Base-by-base conservation (phyloP, 2,888 invertebrate genomes). In the Zootermopsis nevadensis region DNA sequence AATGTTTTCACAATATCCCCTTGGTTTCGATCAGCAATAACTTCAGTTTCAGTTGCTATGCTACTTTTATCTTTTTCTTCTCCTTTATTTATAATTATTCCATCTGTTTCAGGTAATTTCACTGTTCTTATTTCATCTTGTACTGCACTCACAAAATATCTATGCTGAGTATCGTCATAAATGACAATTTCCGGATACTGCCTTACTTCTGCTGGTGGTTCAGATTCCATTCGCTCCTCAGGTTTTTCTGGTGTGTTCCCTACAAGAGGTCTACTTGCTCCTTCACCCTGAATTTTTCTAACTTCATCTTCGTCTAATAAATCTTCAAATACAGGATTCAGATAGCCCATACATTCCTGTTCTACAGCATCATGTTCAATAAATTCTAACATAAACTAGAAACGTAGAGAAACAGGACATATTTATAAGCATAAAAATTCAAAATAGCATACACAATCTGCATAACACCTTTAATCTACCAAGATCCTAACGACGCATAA, bases 261-360 rank as follows among this genome's bases (percentile, higher is more conserved):
- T 15, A 77, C 77, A 22, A 77, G n/a, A 6, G 4, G 6, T 48
- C 27, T 77, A 19, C 24, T n/a, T n/a, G n/a, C n/a, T n/a, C n/a
- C n/a, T n/a, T n/a, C 35, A 48, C 15, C 22, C 10, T 74, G 19
- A 24, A 24, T 69, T 72, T 30, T 53, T 24, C 24, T 53, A 30
- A n/a, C 30, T 31, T 53, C 55, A 2, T 53, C 77, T 31, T 77
- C 30, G 19, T 77, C 53, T n/a, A n/a, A n/a, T 22, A 76, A 24
- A 85, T 88, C 89, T 81, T 88, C 88, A 83, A 89, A 89, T 53
- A 88, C 88, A 31, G 89, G 89, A 87, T 89, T 89, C 77, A 88
- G 87, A 86, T 89, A 89, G 82, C 88, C 89, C 86, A 88, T 42
- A 67, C 72, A 83, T 27, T 82, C 85, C 42, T 74, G 82, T 74